These are phyloP conservation scores for Malurus leucopterus DNA, from an alignment of 2,797 vertebrate genomes.

Conservation along the genomic window DNA sequence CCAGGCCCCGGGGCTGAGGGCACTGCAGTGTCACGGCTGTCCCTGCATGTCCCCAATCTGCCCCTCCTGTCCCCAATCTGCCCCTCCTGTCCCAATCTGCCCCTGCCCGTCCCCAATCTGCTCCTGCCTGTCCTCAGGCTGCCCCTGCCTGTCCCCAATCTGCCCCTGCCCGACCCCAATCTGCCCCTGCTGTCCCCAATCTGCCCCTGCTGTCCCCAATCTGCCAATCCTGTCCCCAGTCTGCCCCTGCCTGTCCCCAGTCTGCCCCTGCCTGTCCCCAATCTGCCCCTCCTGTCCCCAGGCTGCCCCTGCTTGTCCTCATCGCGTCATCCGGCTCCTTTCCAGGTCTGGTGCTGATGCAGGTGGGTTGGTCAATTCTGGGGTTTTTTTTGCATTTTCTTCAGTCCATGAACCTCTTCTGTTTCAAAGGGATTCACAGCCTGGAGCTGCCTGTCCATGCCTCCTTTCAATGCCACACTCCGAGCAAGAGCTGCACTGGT, in stretches of 20 bases:
- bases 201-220: no score
- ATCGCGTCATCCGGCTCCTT: rapidly evolving
- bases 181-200: background rate
- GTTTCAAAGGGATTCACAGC: background rate
- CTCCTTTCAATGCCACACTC: rapidly evolving
- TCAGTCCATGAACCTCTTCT: background rate
- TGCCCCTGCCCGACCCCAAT: rapidly evolving
- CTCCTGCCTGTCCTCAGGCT: no score
- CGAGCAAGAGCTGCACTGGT: background rate
- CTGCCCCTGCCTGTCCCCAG: no score
- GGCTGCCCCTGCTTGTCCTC: background rate
- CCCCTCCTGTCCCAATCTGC: no score
- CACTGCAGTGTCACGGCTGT: background rate
- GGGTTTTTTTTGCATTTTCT: rapidly evolving
- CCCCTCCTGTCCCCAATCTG: background rate
- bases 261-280: no score
- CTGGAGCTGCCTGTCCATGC: background rate
- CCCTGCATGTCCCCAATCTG: background rate
- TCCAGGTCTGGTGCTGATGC: rapidly evolving
- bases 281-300: background rate
- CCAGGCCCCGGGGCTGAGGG: background rate
- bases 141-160: background rate
- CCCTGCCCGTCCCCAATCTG: no score
- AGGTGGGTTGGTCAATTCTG: background rate
- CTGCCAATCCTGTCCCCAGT: no score